Evolutionary conservation across 92 coral and sea anemone genomes (phyloP), one percentile per base, ranked within the genome.

Genomic region (Epizoanthus illoricatus): DNA sequence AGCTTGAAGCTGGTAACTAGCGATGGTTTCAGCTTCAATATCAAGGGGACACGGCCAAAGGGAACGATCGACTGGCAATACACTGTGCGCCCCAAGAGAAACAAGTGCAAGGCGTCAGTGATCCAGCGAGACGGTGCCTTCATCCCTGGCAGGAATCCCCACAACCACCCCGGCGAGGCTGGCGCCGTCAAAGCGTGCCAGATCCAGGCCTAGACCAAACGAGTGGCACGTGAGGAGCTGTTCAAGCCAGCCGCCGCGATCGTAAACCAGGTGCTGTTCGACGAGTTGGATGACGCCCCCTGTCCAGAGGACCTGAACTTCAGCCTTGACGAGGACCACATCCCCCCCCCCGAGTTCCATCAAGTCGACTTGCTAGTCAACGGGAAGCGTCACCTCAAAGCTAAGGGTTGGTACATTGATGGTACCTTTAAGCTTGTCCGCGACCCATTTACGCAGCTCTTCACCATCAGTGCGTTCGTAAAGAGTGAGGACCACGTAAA

Each of bases 221-320:
- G 63, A 54, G 81, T 57, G 66, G 81, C 81, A 56, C 68, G 64
- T 52, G 49, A 24, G 41, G 81, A 75, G 81, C 41, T 16, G 49
- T 56, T 81, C 67, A 81, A 24, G 43, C 85, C 85, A 13, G 85
- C 85, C 60, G 67, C 85, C 23, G 85, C 85, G 43, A 81, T 81
- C 45, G 85, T 81, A 11, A 52, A 81, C 42, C 21, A 23, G 20
- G 76, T 81, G 54, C 61, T 81, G 40, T 56, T 67, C 21, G 56
- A 67, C 10, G 85, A 81, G 66, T 62, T 81, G 19, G 67, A 61
- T n/a, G 72, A 68, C 73, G 85, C 76, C 19, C 85, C 85, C 20
- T 80, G 82, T 39, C 82, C 73, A 0, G 45, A 10, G 39, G 73
- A 64, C 73, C 84, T 79, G 3, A 60, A 79, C 59, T 63, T 79